Percentiles rank a stretch among this genome's conserved stretches.
phyloP scores from a whole-genome alignment of 2,797 vertebrate species.

The Linurgus olivaceus region DNA sequence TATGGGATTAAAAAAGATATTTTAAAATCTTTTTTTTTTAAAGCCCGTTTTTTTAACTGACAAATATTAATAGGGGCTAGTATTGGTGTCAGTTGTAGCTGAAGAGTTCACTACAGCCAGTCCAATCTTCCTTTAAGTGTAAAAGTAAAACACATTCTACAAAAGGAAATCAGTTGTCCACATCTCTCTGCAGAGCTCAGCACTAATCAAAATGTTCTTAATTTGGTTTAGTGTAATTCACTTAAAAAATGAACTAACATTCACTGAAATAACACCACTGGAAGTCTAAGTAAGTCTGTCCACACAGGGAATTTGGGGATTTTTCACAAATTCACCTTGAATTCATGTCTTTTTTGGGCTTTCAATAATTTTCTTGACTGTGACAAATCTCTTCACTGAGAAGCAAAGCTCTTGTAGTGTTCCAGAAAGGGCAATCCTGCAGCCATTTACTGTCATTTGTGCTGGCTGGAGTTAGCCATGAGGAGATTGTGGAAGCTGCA shows the following conservation, averaged over 20 bases:
- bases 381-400: neutral
- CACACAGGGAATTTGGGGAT: neutral
- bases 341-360: neutral
- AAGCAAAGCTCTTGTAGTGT: neutral
- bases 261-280: neutral
- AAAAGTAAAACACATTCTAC: neutral
- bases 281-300: neutral
- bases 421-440: neutral
- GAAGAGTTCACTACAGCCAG: neutral
- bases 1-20: neutral
- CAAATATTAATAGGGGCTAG: neutral
- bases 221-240: constrained; percentile 13
- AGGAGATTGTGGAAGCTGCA: neutral
- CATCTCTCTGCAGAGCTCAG: constrained; percentile 12
- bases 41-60: neutral
- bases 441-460: neutral
- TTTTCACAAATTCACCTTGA: constrained; percentile 24
- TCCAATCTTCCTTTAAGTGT: neutral
- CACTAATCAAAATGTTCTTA: constrained; percentile 17
- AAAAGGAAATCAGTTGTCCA: neutral
- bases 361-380: neutral
- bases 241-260: neutral
- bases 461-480: neutral
- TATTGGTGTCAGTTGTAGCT: neutral
- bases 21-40: neutral